These are phyloP conservation scores for Pluvianellus socialis DNA, from an alignment of 2,113 vertebrate species.

Conservation along the genomic window DNA sequence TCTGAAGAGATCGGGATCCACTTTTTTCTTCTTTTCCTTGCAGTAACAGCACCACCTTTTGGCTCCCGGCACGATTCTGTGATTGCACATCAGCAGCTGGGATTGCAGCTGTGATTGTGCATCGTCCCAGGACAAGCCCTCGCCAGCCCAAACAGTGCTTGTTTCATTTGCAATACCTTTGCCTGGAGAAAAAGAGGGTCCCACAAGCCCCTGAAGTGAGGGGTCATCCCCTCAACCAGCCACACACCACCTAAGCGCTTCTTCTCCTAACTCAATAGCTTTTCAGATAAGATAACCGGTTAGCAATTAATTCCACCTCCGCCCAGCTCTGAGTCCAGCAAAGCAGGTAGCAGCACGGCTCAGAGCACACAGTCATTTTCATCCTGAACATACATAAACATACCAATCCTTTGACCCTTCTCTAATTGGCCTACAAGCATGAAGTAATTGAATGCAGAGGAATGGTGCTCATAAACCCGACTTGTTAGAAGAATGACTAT, in stretches of 20 bases:
- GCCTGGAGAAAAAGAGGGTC: not conserved
- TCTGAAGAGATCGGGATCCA: accelerated
- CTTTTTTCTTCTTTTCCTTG: not conserved
- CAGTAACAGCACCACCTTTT: conserved; percentile 70
- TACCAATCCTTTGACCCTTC: not conserved
- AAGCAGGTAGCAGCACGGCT: not conserved
- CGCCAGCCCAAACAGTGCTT: not conserved
- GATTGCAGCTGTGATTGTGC: too few relatives aligned
- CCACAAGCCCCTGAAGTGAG: not conserved
- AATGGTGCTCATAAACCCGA: accelerated
- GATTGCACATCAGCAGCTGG: not conserved
- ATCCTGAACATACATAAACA: not conserved
- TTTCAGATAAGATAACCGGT: conserved; percentile 29
- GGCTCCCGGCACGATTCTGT: not conserved
- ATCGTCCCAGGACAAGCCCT: not conserved
- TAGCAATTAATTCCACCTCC: not conserved
- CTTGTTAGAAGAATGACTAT: not conserved
- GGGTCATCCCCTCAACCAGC: not conserved
- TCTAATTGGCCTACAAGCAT: not conserved
- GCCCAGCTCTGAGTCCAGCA: not conserved
- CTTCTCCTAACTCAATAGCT: not conserved
- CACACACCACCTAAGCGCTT: not conserved
- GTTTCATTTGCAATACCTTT: not conserved
- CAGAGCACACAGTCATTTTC: not conserved
- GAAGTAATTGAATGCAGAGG: not conserved